Evolutionary conservation across 2,888 invertebrate species (phyloP).

Genomic region (Acleris laterana): DNA sequence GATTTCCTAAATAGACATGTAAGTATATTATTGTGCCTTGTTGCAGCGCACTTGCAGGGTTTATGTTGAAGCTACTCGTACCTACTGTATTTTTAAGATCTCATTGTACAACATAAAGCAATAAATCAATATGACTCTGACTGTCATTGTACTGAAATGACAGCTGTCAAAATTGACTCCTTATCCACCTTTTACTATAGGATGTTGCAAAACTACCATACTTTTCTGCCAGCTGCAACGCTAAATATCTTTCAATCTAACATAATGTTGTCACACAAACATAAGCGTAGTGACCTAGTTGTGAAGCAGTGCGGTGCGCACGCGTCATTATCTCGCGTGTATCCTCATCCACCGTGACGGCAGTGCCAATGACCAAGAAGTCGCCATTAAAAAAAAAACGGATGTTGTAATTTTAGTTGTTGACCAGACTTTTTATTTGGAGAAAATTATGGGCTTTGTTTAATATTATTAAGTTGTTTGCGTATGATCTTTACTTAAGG

Average conservation of each 20-base stretch:
- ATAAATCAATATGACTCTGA: too few species aligned
- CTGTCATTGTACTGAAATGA: too few species aligned
- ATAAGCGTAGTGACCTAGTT: conserved; percentile 55
- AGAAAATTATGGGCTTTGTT: conserved; percentile 18
- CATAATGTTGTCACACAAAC: conserved; percentile 14
- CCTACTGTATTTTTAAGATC: too few species aligned
- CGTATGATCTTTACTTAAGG: neutral
- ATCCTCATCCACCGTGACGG: conserved; percentile 43
- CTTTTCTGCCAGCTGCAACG: neutral
- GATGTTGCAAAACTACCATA: too few species aligned
- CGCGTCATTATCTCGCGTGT: conserved; percentile 46
- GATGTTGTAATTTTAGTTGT: conserved; percentile 17
- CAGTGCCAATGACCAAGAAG: conserved; percentile 39
- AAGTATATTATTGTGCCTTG: too few species aligned
- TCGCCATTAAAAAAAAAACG: conserved; percentile 2
- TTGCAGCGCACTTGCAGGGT: too few species aligned
- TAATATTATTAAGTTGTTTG: neutral
- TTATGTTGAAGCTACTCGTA: too few species aligned
- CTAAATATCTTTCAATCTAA: neutral
- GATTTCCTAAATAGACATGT: too few species aligned
- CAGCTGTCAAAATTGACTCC: too few species aligned
- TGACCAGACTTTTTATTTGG: conserved; percentile 29
- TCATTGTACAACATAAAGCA: too few species aligned
- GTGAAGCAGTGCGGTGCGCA: conserved; percentile 66
- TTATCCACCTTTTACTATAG: too few species aligned